These are phyloP conservation scores for Octodonta nipae DNA, from an alignment of 2,888 invertebrate species.

Conservation along the genomic window DNA sequence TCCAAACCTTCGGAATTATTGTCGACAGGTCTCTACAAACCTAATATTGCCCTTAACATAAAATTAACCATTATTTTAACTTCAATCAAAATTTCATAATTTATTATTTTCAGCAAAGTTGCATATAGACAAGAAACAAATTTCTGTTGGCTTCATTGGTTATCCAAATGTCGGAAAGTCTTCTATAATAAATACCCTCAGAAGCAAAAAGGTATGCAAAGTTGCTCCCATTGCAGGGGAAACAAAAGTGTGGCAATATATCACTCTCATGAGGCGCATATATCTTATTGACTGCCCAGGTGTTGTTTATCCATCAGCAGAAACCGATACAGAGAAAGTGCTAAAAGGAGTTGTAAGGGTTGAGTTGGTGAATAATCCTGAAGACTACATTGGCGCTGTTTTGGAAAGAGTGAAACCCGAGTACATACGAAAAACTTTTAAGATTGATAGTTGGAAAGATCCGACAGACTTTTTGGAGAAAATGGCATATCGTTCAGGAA, in stretches of 20 bases:
- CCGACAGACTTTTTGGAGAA: slow-evolving; percentile 83
- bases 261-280: slow-evolving; percentile 92
- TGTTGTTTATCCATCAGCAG: slow-evolving; percentile 92
- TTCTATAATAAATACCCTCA: slow-evolving; percentile 90
- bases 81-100: no score
- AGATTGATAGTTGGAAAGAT: slow-evolving; percentile 67
- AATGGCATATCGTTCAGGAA: slow-evolving; percentile 73
- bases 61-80: no score
- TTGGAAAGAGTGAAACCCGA: slow-evolving; percentile 77
- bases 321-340: slow-evolving; percentile 88
- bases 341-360: slow-evolving; percentile 95
- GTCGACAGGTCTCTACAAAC: no score
- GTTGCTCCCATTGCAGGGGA: slow-evolving; percentile 97
- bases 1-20: no score
- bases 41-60: no score
- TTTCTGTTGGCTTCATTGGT: slow-evolving; percentile 96
- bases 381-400: slow-evolving; percentile 83
- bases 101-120: slow-evolving; percentile 45
- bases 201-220: slow-evolving; percentile 95
- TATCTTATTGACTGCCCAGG: slow-evolving; percentile 98
- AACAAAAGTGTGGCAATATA: slow-evolving; percentile 98
- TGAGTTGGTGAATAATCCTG: slow-evolving; percentile 84
- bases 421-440: slow-evolving; percentile 83
- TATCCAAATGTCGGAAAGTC: slow-evolving; percentile 99
- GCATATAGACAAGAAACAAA: slow-evolving; percentile 93